Evolutionary conservation across 2,113 vertebrate species (phyloP).

Genomic region (Clarias batrachus): DNA sequence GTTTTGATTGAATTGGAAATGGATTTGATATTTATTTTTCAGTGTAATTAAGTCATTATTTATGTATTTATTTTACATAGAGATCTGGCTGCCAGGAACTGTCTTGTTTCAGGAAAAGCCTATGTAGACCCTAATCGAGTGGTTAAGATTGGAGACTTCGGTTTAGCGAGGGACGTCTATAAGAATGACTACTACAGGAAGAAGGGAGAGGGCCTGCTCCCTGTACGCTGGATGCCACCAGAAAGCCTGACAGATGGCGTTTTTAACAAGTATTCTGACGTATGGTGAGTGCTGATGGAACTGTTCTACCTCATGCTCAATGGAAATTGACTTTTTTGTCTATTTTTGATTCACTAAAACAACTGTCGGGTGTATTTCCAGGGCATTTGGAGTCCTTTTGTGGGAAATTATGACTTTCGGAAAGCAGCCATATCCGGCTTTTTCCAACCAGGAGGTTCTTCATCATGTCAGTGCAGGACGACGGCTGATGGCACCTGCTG

Average conservation of each 20-base stretch:
- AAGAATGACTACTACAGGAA: slow-evolving; percentile 82
- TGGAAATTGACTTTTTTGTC: background rate
- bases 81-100: slow-evolving; percentile 78
- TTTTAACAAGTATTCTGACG: slow-evolving; percentile 75
- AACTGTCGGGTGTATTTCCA: slow-evolving; percentile 42
- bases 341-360: background rate
- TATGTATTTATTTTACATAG: slow-evolving; percentile 49
- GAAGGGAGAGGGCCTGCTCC: slow-evolving; percentile 76
- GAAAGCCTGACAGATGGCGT: slow-evolving; percentile 78
- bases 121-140: slow-evolving; percentile 59
- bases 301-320: background rate
- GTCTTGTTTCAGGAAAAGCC: slow-evolving; percentile 75
- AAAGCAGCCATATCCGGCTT: slow-evolving; percentile 75
- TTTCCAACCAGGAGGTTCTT: slow-evolving; percentile 78
- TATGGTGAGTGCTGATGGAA: slow-evolving; percentile 69
- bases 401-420: slow-evolving; percentile 79
- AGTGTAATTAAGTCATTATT: no score
- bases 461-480: slow-evolving; percentile 69
- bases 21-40: no score
- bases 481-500: slow-evolving; percentile 68
- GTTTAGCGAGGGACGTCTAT: slow-evolving; percentile 77
- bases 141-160: slow-evolving; percentile 80
- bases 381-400: slow-evolving; percentile 77
- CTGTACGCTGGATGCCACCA: slow-evolving; percentile 80
- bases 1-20: background rate